phyloP scores from a whole-genome alignment of 2,888 invertebrate species.

The Thymelicus acteon region DNA sequence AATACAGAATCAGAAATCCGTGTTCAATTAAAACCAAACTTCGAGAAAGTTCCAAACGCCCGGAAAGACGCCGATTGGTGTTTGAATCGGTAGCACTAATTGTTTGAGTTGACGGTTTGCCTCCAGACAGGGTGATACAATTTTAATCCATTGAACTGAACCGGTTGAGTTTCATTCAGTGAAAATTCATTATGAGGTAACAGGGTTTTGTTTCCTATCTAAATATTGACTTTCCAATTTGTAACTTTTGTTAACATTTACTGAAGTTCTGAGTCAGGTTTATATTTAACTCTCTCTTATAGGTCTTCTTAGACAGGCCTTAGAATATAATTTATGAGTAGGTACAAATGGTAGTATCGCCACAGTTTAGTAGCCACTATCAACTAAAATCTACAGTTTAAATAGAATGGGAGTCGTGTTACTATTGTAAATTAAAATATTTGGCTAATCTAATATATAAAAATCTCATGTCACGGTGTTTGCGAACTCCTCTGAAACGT shows the following conservation, averaged over 20 bases:
- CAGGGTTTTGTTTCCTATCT: background rate
- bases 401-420: too few species aligned
- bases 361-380: too few species aligned
- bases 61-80: constrained; percentile 27
- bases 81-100: constrained; percentile 23
- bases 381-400: too few species aligned
- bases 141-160: constrained; percentile 30
- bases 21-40: constrained; percentile 50
- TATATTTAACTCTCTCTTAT: background rate
- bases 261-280: background rate
- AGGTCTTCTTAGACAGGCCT: background rate
- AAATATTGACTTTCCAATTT: constrained; percentile 1
- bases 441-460: too few species aligned
- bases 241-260: background rate
- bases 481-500: too few species aligned
- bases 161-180: constrained; percentile 7
- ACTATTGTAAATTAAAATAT: too few species aligned
- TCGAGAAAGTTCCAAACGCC: constrained; percentile 42
- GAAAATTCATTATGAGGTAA: constrained; percentile 12
- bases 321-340: too few species aligned
- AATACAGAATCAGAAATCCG: constrained; percentile 37
- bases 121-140: constrained; percentile 30
- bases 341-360: too few species aligned
- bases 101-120: constrained; percentile 34
- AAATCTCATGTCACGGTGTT: too few species aligned